These are phyloP conservation scores for Stictonetta naevosa DNA, from an alignment of 2,113 vertebrate genomes.

Conservation along the genomic window DNA sequence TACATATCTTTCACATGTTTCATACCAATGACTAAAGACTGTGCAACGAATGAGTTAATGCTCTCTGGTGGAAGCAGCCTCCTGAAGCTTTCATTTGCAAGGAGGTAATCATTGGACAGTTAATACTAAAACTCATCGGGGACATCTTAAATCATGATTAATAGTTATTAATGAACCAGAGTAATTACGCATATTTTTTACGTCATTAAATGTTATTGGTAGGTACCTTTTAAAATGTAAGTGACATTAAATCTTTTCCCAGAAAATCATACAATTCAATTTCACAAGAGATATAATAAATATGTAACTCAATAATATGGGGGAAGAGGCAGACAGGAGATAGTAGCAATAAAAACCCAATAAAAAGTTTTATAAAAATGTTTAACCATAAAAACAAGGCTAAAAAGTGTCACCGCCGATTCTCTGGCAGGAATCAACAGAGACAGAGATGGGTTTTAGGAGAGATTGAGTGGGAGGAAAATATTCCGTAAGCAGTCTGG, in stretches of 20 bases:
- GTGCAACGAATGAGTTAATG: background rate
- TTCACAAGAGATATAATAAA: slow-evolving; percentile 22
- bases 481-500: slow-evolving; percentile 28
- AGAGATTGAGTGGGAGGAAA: slow-evolving; percentile 22
- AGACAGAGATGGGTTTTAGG: slow-evolving; percentile 19
- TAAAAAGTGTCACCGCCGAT: slow-evolving; percentile 25
- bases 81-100: background rate
- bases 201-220: background rate
- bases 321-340: background rate
- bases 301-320: background rate
- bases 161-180: background rate
- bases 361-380: slow-evolving; percentile 38
- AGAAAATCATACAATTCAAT: slow-evolving; percentile 1
- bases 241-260: background rate
- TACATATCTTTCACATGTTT: background rate
- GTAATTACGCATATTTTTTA: slow-evolving; percentile 30
- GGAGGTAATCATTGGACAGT: background rate
- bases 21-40: background rate
- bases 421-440: slow-evolving; percentile 30
- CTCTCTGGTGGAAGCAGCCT: background rate
- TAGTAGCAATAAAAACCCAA: slow-evolving; percentile 33
- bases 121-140: slow-evolving; percentile 8
- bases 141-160: background rate
- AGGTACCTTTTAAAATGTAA: slow-evolving; percentile 14
- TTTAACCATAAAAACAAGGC: slow-evolving; percentile 32